Conservation (phyloP, 2,888 invertebrate species). For the Pseudococcus longispinus region DNA sequence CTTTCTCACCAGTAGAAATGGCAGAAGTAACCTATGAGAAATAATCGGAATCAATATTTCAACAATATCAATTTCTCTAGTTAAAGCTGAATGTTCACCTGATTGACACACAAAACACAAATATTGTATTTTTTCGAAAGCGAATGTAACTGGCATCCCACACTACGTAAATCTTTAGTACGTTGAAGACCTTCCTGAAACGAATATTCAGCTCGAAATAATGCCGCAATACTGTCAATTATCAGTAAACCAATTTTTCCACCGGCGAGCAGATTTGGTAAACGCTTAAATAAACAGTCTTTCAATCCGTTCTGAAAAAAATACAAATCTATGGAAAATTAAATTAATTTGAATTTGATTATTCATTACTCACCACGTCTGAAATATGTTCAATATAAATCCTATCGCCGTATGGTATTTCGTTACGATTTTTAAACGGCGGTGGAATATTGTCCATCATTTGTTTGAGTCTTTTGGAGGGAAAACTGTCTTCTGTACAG, state of each 20-base stretch:
- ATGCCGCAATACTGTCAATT: slow-evolving; percentile 77
- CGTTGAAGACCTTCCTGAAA: slow-evolving; percentile 66
- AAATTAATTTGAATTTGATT: neutral
- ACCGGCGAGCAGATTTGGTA: slow-evolving; percentile 63
- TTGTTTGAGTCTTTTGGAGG: slow-evolving; percentile 72
- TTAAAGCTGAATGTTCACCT: slow-evolving; percentile 65
- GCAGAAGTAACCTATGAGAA: slow-evolving; percentile 12
- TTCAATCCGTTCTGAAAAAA: slow-evolving; percentile 67
- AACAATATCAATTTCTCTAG: slow-evolving; percentile 4
- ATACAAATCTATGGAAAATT: neutral
- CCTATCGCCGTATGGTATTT: slow-evolving; percentile 66
- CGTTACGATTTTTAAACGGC: slow-evolving; percentile 53
- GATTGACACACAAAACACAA: slow-evolving; percentile 75
- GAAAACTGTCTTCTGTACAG: slow-evolving; percentile 80
- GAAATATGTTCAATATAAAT: slow-evolving; percentile 73
- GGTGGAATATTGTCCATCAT: slow-evolving; percentile 61
- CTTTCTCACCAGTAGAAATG: neutral
- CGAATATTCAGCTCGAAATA: slow-evolving; percentile 70
- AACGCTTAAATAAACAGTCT: slow-evolving; percentile 66
- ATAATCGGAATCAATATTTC: neutral
- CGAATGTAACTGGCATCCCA: slow-evolving; percentile 68
- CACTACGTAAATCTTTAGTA: slow-evolving; percentile 67
- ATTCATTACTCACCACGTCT: slow-evolving; percentile 65
- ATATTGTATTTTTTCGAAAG: slow-evolving; percentile 67
- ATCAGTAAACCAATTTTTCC: slow-evolving; percentile 70